Percentiles rank a stretch among this genome's conserved stretches.
Evolutionary conservation across 37 sponge, comb jelly and placozoan species (phyloP).

Genomic region (Beroe forskalii): DNA sequence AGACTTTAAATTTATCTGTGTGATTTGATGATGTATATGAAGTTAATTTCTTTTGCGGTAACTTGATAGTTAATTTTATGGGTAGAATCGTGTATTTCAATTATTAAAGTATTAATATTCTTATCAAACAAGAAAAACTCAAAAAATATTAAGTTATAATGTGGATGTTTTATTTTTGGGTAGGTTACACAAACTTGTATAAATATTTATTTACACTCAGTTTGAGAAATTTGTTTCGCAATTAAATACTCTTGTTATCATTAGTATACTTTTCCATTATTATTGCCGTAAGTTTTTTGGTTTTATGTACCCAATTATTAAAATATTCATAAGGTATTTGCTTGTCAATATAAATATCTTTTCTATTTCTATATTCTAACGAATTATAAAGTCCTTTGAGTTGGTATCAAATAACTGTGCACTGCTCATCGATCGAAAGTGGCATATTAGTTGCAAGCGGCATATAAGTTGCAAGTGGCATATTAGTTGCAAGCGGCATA

Average conservation of each 20-base stretch:
- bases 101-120: too few relatives aligned
- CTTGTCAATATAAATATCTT: too few relatives aligned
- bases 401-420: too few relatives aligned
- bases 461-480: too few relatives aligned
- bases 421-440: too few relatives aligned
- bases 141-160: not conserved
- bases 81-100: too few relatives aligned
- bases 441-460: too few relatives aligned
- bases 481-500: too few relatives aligned
- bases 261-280: not conserved
- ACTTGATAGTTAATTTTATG: not conserved
- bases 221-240: not conserved
- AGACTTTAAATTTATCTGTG: not conserved
- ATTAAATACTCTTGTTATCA: not conserved
- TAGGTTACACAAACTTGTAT: conserved; percentile 41
- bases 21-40: not conserved
- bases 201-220: conserved; percentile 44
- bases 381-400: too few relatives aligned
- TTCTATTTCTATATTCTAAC: too few relatives aligned
- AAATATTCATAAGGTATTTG: too few relatives aligned
- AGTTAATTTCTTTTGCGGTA: not conserved
- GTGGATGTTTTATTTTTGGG: conserved; percentile 24
- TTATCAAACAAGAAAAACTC: not conserved
- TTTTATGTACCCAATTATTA: too few relatives aligned
- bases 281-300: not conserved